Base-by-base conservation (phyloP, 2,888 invertebrate genomes). In the Mythimna vitellina region DNA sequence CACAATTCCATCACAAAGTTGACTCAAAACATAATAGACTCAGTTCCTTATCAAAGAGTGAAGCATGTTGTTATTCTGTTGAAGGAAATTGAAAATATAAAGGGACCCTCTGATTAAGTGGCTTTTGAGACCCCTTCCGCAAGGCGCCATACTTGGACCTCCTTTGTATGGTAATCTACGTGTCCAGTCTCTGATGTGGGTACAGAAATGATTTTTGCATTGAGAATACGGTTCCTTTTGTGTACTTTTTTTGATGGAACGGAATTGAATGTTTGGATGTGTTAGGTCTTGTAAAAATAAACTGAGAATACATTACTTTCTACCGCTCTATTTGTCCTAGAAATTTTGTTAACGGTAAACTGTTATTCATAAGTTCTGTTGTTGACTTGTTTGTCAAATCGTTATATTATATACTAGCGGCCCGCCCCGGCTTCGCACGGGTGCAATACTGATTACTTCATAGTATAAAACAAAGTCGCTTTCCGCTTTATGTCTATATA, bases 41-140 rank as follows among this genome's bases (percentile, higher is more conserved):
- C 17, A 14, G 60, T 63, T 74, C 70, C 22, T 58, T 65, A 65
- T 65, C 76, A 82, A 77, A 80, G 54, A 68, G 53, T 68, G 60
- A 51, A 70, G 72, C 22, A 72, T 72, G 70, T 75, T 77, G 71
- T 78, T 75, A 73, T 78, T 64, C 65, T 61, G 74, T 71, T 77
- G 66, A 78, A 78, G 82, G 81, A 89, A 88, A 88, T 89, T 86
- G 84, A 83, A 88, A 86, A 84, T 84, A 81, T 81, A 79, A 86
- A 88, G 69, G 78, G 74, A 65, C 73, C 72, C 51, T 66, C 73
- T 86, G 81, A 88, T 85, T 81, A 84, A 85, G 84, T 85, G 80
- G 83, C 81, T 81, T 82, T 80, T 62, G 61, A 76, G 65, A 78
- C 70, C 82, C 85, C 79, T 85, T 83, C 73, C 73, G 53, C 70